Evolutionary conservation across 2,113 vertebrate species (phyloP), one percentile per base, ranked within the genome.

Genomic region (Pycnonotus jocosus): DNA sequence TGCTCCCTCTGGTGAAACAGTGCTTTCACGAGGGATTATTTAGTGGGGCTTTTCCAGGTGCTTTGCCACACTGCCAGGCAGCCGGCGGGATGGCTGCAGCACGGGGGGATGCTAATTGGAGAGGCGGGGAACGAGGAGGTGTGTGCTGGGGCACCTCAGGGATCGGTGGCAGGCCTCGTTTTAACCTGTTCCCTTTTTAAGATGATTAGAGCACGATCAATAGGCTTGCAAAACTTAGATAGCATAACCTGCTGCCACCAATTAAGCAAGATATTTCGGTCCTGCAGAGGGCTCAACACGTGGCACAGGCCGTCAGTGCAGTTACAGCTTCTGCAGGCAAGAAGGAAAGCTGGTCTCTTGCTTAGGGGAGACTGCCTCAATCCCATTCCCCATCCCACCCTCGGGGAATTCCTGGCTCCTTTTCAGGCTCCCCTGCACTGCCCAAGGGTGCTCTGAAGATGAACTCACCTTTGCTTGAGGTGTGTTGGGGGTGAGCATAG

Each of bases 401-500:
- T 35, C 2, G 3, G 40, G 11, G 6, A n/a, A 3, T 17, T 57
- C 13, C 30, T 6, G 6, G 21, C 44, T 92, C 18, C 25, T 91
- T 78, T 70, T 3, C 71, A 70, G 51, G 11, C 56, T 60, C 33
- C 7, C 13, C 18, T 15, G 3, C 7, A 4, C 23, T 38, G 33
- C 37, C 22, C 8, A 12, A 24, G n/a, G 31, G n/a, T 61, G 48
- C 74, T 72, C 66, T 27, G 50, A 56, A 58, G 62, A 24, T 14
- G 37, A 7, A 1, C 40, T 82, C 53, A 13, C 14, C 33, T 10
- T 38, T 33, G 42, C 33, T 6, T 35, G 0, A 1, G 1, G 14
- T 4, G 8, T 0, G 1, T 11, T 2, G 10, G 2, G 23, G 30
- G 8, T 0, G 2, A 50, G 81, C 30, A 24, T 1, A 28, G 53